Percentiles rank a stretch among this genome's conserved stretches.
Conservation (phyloP, 2,888 invertebrate genomes). For the Mycogona germanica region DNA sequence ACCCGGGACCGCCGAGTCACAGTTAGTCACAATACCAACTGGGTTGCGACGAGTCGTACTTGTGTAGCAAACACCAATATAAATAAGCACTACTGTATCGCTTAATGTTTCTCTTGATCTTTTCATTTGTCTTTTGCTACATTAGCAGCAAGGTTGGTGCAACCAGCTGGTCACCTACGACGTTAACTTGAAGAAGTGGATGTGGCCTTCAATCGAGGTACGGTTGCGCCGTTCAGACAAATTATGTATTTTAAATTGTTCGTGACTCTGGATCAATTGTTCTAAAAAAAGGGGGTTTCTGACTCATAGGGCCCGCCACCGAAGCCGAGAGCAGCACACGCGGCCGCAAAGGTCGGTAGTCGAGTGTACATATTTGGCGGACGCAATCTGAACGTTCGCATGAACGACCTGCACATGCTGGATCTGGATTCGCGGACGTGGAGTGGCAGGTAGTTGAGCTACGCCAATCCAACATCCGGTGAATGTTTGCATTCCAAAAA, state of each 20-base stretch:
- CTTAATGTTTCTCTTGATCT: too few relatives aligned
- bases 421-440: slow-evolving; percentile 35
- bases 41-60: too few relatives aligned
- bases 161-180: slow-evolving; percentile 31
- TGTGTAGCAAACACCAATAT: too few relatives aligned
- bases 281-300: background rate
- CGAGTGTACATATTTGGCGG: slow-evolving; percentile 38
- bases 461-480: too few relatives aligned
- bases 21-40: too few relatives aligned
- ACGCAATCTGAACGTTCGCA: slow-evolving; percentile 30
- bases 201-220: slow-evolving; percentile 25
- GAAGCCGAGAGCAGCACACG: slow-evolving; percentile 37
- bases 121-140: too few relatives aligned
- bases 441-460: slow-evolving; percentile 33
- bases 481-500: too few relatives aligned
- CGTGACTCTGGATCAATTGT: background rate
- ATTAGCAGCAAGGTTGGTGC: slow-evolving; percentile 30
- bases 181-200: slow-evolving; percentile 26
- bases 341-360: slow-evolving; percentile 29
- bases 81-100: too few relatives aligned
- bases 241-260: background rate
- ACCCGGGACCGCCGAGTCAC: too few relatives aligned
- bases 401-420: slow-evolving; percentile 37
- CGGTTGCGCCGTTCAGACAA: background rate
- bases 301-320: slow-evolving; percentile 32